Percentiles rank a stretch among this genome's conserved stretches.
These are phyloP conservation scores for Montipora efflorescens DNA, from an alignment of 64 coral and sea anemone species.

Conservation along the genomic window DNA sequence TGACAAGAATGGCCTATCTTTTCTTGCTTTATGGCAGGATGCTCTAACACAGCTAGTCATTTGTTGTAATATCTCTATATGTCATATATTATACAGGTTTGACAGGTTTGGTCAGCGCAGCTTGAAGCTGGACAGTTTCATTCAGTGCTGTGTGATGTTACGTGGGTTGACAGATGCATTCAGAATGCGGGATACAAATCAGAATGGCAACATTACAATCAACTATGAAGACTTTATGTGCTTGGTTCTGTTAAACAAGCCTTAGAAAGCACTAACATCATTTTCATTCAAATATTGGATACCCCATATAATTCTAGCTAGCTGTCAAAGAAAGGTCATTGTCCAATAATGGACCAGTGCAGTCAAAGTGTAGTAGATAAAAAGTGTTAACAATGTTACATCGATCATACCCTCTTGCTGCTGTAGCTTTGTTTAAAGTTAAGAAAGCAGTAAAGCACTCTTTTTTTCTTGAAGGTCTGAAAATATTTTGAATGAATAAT, in stretches of 20 bases:
- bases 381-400: no score
- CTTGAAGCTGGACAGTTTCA: conserved; percentile 77
- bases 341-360: no score
- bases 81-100: conserved; percentile 45
- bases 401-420: no score
- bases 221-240: conserved; percentile 90
- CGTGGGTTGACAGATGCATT: conserved; percentile 81
- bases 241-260: conserved; percentile 83
- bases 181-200: conserved; percentile 52
- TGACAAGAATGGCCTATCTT: no score
- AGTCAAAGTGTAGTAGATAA: no score
- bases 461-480: no score
- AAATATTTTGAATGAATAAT: no score
- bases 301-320: background rate
- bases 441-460: no score
- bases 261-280: conserved; percentile 1
- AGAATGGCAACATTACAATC: conserved; percentile 66
- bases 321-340: no score
- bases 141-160: conserved; percentile 89
- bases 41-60: background rate
- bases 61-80: background rate
- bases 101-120: conserved; percentile 68
- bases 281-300: background rate
- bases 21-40: no score
- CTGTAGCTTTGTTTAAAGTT: no score